Conservation (phyloP, 2,113 vertebrate genomes). For the Spermophilus dauricus region DNA sequence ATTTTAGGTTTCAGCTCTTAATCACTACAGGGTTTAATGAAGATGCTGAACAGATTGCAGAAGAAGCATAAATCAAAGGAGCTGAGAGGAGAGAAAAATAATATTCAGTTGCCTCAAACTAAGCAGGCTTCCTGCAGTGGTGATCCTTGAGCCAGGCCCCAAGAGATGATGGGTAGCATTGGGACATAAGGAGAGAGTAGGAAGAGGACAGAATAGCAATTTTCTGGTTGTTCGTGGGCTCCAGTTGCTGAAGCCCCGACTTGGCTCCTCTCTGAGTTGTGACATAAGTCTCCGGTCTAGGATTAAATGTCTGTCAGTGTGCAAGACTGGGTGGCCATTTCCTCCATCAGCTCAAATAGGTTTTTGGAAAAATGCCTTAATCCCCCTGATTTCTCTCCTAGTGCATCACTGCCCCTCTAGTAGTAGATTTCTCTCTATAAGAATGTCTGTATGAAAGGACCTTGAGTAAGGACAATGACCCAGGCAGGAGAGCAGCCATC, state of each 20-base stretch:
- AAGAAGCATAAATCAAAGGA: neutral
- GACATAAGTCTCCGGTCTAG: neutral
- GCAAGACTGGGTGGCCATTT: neutral
- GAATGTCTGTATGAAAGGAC: neutral
- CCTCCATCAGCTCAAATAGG: slow-evolving; percentile 60
- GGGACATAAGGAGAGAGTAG: neutral
- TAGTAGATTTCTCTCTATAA: slow-evolving; percentile 48
- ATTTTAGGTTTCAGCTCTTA: neutral
- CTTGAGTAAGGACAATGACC: neutral
- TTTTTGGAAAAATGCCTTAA: slow-evolving; percentile 51
- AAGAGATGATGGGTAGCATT: neutral
- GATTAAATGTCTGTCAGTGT: neutral
- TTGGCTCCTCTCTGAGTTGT: neutral
- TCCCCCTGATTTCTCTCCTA: neutral
- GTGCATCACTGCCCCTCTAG: neutral
- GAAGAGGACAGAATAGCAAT: neutral
- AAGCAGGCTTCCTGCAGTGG: neutral
- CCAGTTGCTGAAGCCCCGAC: neutral
- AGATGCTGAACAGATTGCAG: neutral
- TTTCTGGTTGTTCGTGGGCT: neutral
- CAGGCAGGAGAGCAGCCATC: neutral
- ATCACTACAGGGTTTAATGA: neutral
- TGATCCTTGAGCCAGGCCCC: neutral
- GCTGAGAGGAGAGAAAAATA: neutral
- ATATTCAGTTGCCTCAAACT: neutral